Conservation (phyloP, 2,888 invertebrate species). For the Lamellibrachia columna region DNA sequence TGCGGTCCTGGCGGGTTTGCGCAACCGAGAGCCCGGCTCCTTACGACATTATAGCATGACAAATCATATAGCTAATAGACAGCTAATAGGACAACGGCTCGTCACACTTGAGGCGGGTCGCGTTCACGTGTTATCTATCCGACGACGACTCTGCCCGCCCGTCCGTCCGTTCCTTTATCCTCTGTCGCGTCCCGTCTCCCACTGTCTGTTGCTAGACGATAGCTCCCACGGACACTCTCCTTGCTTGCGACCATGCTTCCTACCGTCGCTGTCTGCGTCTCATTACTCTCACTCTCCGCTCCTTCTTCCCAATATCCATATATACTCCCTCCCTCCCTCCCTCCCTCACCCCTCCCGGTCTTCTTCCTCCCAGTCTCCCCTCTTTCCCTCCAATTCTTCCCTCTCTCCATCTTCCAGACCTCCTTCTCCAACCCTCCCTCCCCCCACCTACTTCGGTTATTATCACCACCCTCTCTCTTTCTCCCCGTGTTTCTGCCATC, state of each 20-base stretch:
- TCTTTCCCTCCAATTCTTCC: background rate
- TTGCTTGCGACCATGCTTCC: too few species aligned
- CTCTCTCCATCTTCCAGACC: background rate
- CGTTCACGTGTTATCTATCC: background rate
- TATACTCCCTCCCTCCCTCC: background rate
- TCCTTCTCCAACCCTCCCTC: background rate
- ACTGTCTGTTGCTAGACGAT: too few species aligned
- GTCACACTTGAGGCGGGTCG: background rate
- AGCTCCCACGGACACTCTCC: too few species aligned
- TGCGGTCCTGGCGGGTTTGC: background rate
- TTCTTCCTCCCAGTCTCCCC: background rate
- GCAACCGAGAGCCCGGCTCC: background rate
- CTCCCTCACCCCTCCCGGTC: background rate
- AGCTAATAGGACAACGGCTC: background rate
- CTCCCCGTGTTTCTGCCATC: too few species aligned
- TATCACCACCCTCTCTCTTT: too few species aligned
- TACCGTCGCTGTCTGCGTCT: too few species aligned
- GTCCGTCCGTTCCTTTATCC: background rate
- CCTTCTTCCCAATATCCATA: conserved; percentile 7
- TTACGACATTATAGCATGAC: background rate
- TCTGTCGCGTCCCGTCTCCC: too few species aligned
- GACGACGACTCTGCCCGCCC: background rate
- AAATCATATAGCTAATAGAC: background rate
- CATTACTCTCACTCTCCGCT: background rate
- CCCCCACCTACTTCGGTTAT: background rate